Percentiles rank a stretch among this genome's conserved stretches.
Evolutionary conservation across 1,140 invertebrate genomes (phyloP).

Genomic region (Leptopilina boulardi): DNA sequence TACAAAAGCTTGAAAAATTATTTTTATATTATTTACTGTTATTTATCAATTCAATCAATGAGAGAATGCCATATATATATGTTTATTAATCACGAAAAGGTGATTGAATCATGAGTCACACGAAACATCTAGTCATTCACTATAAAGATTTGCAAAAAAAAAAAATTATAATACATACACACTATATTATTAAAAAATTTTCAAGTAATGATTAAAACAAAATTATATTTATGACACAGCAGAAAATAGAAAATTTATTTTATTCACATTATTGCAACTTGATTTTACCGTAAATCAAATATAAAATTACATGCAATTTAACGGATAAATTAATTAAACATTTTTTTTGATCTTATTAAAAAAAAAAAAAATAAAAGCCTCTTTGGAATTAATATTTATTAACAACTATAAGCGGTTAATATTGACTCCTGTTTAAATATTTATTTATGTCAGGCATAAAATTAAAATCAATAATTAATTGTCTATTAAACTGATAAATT

Average conservation of each 20-base stretch:
- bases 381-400: neutral
- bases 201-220: neutral
- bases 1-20: neutral
- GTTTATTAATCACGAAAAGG: constrained; percentile 1
- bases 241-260: no score
- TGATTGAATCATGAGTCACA: neutral
- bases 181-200: neutral
- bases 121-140: neutral
- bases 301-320: no score
- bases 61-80: neutral
- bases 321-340: no score
- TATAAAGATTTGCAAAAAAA: neutral
- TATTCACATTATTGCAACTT: no score
- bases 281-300: no score
- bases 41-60: neutral
- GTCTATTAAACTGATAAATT: no score
- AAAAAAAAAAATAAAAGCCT: no score
- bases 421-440: neutral
- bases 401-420: neutral
- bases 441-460: neutral
- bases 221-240: neutral
- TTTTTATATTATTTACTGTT: neutral
- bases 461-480: no score
- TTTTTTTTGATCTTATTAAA: no score
- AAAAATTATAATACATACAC: neutral